phyloP scores from a whole-genome alignment of 2,888 invertebrate species.

The Lucinisca nassula region DNA sequence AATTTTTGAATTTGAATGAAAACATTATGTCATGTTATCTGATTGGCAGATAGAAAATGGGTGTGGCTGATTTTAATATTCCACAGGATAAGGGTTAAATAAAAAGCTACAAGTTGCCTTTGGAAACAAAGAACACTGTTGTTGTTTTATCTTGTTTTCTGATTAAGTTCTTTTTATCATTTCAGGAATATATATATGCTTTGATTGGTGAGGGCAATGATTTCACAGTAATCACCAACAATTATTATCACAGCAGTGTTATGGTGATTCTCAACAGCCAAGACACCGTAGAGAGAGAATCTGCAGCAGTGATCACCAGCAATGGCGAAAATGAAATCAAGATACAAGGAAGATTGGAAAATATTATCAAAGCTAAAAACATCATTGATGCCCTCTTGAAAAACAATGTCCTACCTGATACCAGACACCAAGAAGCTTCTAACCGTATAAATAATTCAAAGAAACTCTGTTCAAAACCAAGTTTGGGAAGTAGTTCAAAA shows the following conservation, averaged over 20 bases:
- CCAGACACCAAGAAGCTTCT: background rate
- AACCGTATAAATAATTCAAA: background rate
- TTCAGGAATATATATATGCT: constrained; percentile 74
- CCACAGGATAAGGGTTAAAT: too few species aligned
- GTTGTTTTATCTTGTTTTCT: too few species aligned
- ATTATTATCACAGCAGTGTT: constrained; percentile 54
- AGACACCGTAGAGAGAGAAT: constrained; percentile 67
- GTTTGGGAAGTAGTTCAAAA: background rate
- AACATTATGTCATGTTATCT: too few species aligned
- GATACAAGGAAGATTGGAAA: constrained; percentile 66
- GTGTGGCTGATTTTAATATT: too few species aligned
- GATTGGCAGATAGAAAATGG: too few species aligned
- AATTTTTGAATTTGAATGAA: too few species aligned
- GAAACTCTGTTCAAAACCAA: background rate
- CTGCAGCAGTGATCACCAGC: constrained; percentile 67
- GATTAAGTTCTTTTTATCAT: too few species aligned
- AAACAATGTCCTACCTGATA: background rate
- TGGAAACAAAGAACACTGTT: too few species aligned
- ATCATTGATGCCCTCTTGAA: constrained; percentile 48
- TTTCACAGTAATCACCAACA: constrained; percentile 50
- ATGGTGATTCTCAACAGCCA: constrained; percentile 70
- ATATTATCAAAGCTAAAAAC: constrained; percentile 60
- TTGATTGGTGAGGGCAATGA: constrained; percentile 64
- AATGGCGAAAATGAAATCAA: constrained; percentile 61
- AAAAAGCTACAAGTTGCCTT: too few species aligned